Conservation (phyloP, 2,797 vertebrate genomes). For the Sebastes diaconus region DNA sequence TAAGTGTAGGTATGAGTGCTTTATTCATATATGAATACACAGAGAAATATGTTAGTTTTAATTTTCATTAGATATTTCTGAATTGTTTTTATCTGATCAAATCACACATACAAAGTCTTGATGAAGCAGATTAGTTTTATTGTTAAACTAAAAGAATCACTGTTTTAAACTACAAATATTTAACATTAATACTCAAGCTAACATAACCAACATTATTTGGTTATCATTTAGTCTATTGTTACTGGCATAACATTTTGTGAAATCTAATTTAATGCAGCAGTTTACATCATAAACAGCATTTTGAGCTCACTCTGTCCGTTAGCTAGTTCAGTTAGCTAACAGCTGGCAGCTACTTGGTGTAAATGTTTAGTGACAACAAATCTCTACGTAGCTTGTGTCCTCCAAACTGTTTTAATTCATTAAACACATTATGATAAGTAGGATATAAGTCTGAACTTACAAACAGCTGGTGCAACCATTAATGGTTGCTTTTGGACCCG, state of each 20-base stretch:
- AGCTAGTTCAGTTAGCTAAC: neutral
- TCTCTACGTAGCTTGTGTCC: neutral
- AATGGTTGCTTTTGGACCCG: too few relatives aligned
- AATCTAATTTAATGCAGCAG: neutral
- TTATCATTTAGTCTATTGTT: neutral
- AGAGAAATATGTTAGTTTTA: too few relatives aligned
- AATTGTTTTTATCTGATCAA: neutral
- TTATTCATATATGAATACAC: too few relatives aligned
- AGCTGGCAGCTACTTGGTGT: too few relatives aligned
- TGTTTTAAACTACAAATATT: too few relatives aligned
- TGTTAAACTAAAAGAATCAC: neutral
- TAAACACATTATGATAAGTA: too few relatives aligned
- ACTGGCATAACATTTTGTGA: neutral
- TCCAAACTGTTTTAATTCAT: neutral
- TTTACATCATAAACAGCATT: neutral
- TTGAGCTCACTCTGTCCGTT: too few relatives aligned
- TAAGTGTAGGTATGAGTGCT: too few relatives aligned
- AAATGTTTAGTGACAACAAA: neutral
- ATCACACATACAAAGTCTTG: neutral
- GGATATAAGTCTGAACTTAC: neutral
- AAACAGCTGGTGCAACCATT: neutral
- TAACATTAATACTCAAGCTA: neutral
- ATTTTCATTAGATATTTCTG: too few relatives aligned
- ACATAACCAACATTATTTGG: neutral
- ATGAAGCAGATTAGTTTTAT: neutral